Evolutionary conservation across 1,140 invertebrate species (phyloP), one percentile per base, ranked within the genome.

Genomic region (Drosophila biarmipes): DNA sequence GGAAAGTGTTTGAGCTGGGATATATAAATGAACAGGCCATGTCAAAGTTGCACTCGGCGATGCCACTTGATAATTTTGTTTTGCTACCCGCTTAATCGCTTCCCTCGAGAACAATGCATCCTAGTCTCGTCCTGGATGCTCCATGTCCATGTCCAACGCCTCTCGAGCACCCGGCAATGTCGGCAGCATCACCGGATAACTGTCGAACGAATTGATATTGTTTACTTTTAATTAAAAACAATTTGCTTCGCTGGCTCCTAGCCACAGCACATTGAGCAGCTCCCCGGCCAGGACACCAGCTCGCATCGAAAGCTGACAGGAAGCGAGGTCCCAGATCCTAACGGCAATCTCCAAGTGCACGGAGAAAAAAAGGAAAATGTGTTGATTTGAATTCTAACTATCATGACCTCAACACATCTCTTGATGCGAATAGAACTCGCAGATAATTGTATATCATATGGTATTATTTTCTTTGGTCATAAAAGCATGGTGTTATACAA

Each of bases 151-250:
- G 55, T 40, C 43, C 17, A 19, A n/a, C 34, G 34, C 45, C 66
- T 29, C 24, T 12, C 40, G 37, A 52, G 37, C 51, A 68, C 19
- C 42, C 42, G 54, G 63, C 79, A 48, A 58, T 82, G 82, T 89
- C 75, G 81, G 79, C 84, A 89, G 63, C 62, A 84, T 87, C 86
- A 79, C 79, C 81, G 82, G 82, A 87, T 87, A 87, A 87, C 82
- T 87, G 82, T 87, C 82, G 82, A 89, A 87, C 81, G 84, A 87
- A 89, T 77, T 87, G 82, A 87, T 82, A 89, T 87, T 87, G 82
- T 87, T 89, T 89, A 73, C 82, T 87, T 87, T 87, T 87, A 87
- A 87, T 87, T 87, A 87, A 87, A 87, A 87, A 89, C 82, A 87
- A 84, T 87, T 87, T 87, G 82, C 82, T 89, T 84, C 82, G 82